Conservation (phyloP, 1,140 invertebrate species). For the Drosophila baimaii region DNA sequence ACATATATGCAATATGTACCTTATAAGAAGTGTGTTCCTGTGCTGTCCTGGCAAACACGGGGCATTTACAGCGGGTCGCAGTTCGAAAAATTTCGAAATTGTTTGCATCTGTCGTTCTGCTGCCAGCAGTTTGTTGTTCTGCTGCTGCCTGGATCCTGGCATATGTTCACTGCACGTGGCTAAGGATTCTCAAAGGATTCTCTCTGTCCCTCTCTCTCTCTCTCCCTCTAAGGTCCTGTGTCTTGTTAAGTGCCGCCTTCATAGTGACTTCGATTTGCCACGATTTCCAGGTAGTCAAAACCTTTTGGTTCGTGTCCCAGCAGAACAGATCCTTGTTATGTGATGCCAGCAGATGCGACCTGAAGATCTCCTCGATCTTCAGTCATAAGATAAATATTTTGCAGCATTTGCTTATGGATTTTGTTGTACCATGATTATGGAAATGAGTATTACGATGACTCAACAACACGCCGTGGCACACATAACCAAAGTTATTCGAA, state of each 20-base stretch:
- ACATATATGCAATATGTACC: background rate
- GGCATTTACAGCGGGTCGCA: constrained; percentile 34
- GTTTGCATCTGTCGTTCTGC: constrained; percentile 55
- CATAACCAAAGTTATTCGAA: constrained; percentile 34
- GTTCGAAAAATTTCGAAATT: constrained; percentile 27
- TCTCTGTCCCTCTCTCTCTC: background rate
- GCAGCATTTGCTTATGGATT: constrained; percentile 9
- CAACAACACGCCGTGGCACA: constrained; percentile 31
- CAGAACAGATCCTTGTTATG: constrained; percentile 23
- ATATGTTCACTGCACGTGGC: constrained; percentile 58
- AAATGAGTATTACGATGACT: constrained; percentile 42
- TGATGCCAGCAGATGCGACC: constrained; percentile 37
- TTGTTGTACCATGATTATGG: constrained; percentile 41
- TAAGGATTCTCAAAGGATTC: constrained; percentile 36
- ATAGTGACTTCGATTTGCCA: constrained; percentile 50
- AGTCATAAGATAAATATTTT: constrained; percentile 13
- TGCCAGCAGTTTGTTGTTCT: constrained; percentile 33
- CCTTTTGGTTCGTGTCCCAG: constrained; percentile 48
- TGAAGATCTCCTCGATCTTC: constrained; percentile 2
- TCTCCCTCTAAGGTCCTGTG: background rate
- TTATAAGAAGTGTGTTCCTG: constrained; percentile 22
- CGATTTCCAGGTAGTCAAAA: constrained; percentile 50
- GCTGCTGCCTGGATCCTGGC: constrained; percentile 22
- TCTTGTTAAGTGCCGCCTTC: constrained; percentile 42
- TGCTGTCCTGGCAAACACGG: constrained; percentile 31